Evolutionary conservation across 2,888 invertebrate genomes (phyloP), one percentile per base, ranked within the genome.

Genomic region (Stenolophus ochropezus): DNA sequence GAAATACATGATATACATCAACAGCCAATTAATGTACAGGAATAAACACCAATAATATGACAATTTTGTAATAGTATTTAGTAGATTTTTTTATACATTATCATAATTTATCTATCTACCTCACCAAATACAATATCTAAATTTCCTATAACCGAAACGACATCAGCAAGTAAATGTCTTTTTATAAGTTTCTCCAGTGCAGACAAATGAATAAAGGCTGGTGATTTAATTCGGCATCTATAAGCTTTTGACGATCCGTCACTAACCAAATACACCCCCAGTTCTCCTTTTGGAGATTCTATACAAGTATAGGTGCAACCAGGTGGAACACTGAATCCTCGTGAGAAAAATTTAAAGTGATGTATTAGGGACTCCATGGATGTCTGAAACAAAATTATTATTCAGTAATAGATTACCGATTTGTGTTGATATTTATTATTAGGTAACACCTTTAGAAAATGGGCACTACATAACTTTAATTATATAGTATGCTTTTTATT

Each of bases 341-440:
- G 94, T 0, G 94, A 92, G 87, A 94, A 97, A 82, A 95, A 90
- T 88, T 97, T 97, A 88, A 97, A 97, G 87, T 97, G 97, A 88
- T 97, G 96, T 86, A 97, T 97, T 58, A 97, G 89, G 0, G 95
- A 93, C 88, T 97, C 97, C 97, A 97, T 97, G 4, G 92, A 92
- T 2, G 92, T 93, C 90, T 88, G 8, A 18, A 75, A 75, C 18
- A 51, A 5, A 51, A 4, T 47, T n/a, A 6, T 6, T 2, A n/a
- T 47, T 2, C 14, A 8, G 14, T 47, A 47, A 6, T n/a, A n/a
- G n/a, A n/a, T n/a, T n/a, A n/a, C n/a, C n/a, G n/a, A n/a, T n/a
- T n/a, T n/a, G n/a, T n/a, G n/a, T n/a, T n/a, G n/a, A n/a, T n/a
- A 47, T 47, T 2, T 47, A 1, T 47, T 8, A 8, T n/a, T 2